Conservation (phyloP, 1,140 invertebrate species). For the Drosophila oshimai region DNA sequence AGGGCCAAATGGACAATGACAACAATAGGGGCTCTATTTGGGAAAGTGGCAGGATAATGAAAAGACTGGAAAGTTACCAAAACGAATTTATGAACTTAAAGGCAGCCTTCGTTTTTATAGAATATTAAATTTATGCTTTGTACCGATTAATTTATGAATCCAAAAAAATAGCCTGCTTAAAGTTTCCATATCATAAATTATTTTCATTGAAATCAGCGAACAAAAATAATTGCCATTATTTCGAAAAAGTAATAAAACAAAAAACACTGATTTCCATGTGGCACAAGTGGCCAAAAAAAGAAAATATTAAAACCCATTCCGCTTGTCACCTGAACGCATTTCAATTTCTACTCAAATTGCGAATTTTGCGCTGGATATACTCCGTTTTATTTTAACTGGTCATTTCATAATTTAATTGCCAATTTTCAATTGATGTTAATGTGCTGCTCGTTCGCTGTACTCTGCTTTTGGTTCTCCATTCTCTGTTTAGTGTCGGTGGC, state of each 20-base stretch:
- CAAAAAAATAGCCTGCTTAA: too few relatives aligned
- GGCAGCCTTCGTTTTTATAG: too few relatives aligned
- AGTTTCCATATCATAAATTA: too few relatives aligned
- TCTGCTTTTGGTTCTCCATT: not conserved
- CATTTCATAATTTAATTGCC: constrained; percentile 38
- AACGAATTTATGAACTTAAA: too few relatives aligned
- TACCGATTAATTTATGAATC: too few relatives aligned
- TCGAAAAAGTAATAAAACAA: not conserved
- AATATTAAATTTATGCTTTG: too few relatives aligned
- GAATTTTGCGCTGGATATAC: not conserved
- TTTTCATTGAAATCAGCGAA: not conserved
- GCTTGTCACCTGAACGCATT: constrained; percentile 14
- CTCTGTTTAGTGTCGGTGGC: constrained; percentile 16
- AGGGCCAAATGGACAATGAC: constrained; percentile 67
- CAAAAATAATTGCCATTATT: not conserved
- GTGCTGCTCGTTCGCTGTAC: not conserved
- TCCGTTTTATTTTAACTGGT: not conserved
- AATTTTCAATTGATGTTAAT: constrained; percentile 35
- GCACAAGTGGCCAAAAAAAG: not conserved
- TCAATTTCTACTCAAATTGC: not conserved
- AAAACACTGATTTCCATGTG: not conserved
- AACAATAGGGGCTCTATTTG: constrained; percentile 6
- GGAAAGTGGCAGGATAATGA: not conserved
- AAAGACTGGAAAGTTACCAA: not conserved
- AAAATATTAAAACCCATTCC: not conserved